Evolutionary conservation across 2,113 vertebrate genomes (phyloP), one percentile per base, ranked within the genome.

Genomic region (Heptranchias perlo): DNA sequence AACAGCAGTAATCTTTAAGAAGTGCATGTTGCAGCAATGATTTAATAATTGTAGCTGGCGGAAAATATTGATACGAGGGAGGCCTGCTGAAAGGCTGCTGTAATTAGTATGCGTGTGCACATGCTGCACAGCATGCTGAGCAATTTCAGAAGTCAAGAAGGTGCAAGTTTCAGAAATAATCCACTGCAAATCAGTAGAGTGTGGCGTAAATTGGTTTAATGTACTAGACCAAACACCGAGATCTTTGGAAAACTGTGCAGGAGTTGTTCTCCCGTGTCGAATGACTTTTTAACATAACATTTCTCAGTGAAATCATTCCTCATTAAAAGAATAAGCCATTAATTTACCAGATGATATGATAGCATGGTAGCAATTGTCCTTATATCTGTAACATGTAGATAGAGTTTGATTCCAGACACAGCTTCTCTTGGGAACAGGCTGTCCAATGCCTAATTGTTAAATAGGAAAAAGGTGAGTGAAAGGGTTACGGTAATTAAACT

Each of bases 401-500:
- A 69, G 28, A 31, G 39, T 52, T 95, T 95, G 94, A 94, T 94
- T 94, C 61, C 39, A 23, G 4, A 31, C 61, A 67, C 58, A 11
- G n/a, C 62, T 65, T 21, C 92, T 47, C n/a, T 0, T 39, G 91
- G 61, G 61, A 94, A 64, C 61, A 94, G 18, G 61, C n/a, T 64
- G 91, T 47, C 23, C 62, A 94, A 44, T 8, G 39, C 6, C 62
- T 44, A 62, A 39, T 93, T 93, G 58, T 94, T 65, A 28, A 28
- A 65, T 31, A 58, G 44, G 21, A 23, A 39, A 44, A 64, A 94
- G 91, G n/a, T 64, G 61, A 94, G 58, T 64, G 61, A 64, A 94
- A 94, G 91, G 91, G 91, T 94, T 64, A 94, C n/a, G 49, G n/a
- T 94, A 94, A 94, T 94, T 94, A 94, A 94, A 94, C 62, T 65